phyloP scores from a whole-genome alignment of 2,797 vertebrate species.

The Oryzias dopingdopingensis region DNA sequence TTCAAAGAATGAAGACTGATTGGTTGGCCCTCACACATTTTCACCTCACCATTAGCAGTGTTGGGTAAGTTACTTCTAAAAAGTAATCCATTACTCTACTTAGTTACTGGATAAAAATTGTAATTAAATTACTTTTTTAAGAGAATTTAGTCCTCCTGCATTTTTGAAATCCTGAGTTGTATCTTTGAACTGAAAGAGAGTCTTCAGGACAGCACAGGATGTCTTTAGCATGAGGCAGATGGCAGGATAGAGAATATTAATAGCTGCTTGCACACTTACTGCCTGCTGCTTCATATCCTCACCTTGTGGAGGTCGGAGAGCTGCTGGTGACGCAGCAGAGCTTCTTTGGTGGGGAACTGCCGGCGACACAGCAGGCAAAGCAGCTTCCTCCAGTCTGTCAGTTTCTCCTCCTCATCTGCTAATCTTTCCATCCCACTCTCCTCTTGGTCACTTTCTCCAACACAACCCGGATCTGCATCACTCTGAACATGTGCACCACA shows the following conservation, averaged over 20 bases:
- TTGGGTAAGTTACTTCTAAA: no score
- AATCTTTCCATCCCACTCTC: constrained; percentile 74
- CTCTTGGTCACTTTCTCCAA: constrained; percentile 87
- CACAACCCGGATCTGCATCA: constrained; percentile 83
- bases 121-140: no score
- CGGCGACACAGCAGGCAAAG: constrained; percentile 89
- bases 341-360: constrained; percentile 90
- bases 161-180: no score
- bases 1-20: no score
- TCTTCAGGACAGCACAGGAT: no score
- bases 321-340: constrained; percentile 88
- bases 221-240: constrained; percentile 44
- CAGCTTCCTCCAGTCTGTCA: constrained; percentile 91
- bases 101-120: no score
- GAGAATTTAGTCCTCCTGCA: no score
- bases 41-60: no score
- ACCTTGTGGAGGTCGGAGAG: constrained; percentile 97
- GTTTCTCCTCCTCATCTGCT: constrained; percentile 81
- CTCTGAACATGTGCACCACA: constrained; percentile 59
- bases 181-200: no score
- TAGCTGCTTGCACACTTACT: constrained; percentile 25
- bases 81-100: no score
- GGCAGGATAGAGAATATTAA: constrained; percentile 39
- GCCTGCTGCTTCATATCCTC: constrained; percentile 39
- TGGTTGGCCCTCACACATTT: no score